Percentiles rank a stretch among this genome's conserved stretches.
phyloP scores from a whole-genome alignment of 2,113 vertebrate genomes.

The Proterorhinus semilunaris region DNA sequence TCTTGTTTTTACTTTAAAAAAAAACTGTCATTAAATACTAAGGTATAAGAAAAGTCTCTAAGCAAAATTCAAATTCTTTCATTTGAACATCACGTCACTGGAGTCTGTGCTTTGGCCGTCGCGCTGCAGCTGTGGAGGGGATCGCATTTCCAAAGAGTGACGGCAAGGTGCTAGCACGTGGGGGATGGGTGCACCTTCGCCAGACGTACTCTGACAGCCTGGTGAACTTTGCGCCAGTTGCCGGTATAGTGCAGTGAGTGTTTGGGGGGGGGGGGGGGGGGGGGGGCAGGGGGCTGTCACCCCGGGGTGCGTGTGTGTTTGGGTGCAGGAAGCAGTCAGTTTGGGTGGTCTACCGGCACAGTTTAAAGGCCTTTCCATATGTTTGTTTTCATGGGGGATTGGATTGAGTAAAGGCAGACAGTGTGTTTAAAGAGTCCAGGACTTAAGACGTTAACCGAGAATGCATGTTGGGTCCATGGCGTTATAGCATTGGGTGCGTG shows the following conservation, averaged over 20 bases:
- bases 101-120: constrained; percentile 21
- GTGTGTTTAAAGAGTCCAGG: background rate
- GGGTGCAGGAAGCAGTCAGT: constrained; percentile 34
- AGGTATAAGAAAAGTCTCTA: too few species aligned
- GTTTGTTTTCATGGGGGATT: constrained; percentile 15
- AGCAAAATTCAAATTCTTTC: too few species aligned
- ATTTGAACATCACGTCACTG: too few species aligned
- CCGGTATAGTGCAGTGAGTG: constrained; percentile 46
- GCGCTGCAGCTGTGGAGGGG: constrained; percentile 59
- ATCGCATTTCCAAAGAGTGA: constrained; percentile 52
- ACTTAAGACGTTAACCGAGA: background rate
- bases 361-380: constrained; percentile 42
- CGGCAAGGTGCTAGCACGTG: constrained; percentile 13
- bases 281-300: constrained; percentile 67
- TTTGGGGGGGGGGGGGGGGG: constrained; percentile 49
- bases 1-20: too few species aligned
- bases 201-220: constrained; percentile 41
- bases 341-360: constrained; percentile 61
- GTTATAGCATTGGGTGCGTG: background rate
- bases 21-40: too few species aligned
- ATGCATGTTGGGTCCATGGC: background rate
- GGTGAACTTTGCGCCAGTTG: constrained; percentile 68
- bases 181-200: constrained; percentile 37
- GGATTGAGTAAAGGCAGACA: constrained; percentile 34
- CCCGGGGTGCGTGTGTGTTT: constrained; percentile 64